Conservation (phyloP, 2,888 invertebrate genomes). For the Endotricha flammealis region DNA sequence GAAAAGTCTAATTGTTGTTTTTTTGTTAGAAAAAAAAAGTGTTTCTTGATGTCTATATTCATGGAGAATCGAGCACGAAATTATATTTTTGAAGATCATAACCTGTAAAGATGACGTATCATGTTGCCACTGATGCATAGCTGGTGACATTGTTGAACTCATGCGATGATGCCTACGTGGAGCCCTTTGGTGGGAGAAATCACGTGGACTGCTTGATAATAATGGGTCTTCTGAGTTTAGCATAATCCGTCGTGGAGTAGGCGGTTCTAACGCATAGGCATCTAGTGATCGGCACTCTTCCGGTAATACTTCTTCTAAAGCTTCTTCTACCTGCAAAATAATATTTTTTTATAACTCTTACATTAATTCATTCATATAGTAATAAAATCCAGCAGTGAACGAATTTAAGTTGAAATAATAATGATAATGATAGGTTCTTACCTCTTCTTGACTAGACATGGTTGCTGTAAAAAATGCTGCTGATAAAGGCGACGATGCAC, state of each 20-base stretch:
- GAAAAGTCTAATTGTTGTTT: too few relatives aligned
- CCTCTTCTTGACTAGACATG: conserved; percentile 90
- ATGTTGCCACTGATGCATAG: conserved; percentile 61
- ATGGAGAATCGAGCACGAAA: too few relatives aligned
- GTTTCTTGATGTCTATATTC: too few relatives aligned
- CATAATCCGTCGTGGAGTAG: conserved; percentile 90
- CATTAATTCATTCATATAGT: too few relatives aligned
- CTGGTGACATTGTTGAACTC: conserved; percentile 35
- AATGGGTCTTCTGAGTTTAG: conserved; percentile 92
- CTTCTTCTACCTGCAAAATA: conserved; percentile 83
- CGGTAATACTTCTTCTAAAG: conserved; percentile 89
- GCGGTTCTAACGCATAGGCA: conserved; percentile 81
- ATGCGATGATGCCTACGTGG: conserved; percentile 51
- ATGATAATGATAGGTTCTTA: too few relatives aligned
- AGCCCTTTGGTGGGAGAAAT: conserved; percentile 78
- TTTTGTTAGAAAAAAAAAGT: too few relatives aligned
- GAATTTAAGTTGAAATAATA: too few relatives aligned
- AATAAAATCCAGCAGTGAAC: too few relatives aligned
- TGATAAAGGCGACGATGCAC: conserved; percentile 88
- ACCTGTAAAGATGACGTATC: conserved; percentile 62
- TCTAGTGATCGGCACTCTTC: conserved; percentile 82
- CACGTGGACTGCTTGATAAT: conserved; percentile 89
- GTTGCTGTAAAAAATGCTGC: conserved; percentile 90
- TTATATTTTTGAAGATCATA: too few relatives aligned
- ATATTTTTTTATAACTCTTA: conserved; percentile 10